Conservation (phyloP, 2,113 vertebrate genomes). For the Leptodactylus fuscus region DNA sequence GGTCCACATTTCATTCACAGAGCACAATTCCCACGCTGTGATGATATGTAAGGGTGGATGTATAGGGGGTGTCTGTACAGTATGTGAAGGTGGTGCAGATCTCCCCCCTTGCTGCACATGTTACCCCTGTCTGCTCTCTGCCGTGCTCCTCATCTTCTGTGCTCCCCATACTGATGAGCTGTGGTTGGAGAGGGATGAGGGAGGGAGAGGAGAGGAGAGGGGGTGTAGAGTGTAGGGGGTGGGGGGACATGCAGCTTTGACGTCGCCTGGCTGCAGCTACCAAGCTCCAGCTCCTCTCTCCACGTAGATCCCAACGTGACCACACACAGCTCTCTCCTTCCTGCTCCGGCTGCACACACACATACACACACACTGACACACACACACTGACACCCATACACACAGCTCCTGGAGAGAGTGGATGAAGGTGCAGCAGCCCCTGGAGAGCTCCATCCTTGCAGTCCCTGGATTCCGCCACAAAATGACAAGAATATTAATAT, state of each 20-base stretch:
- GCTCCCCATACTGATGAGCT: slow-evolving; percentile 51
- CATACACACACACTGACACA: slow-evolving; percentile 24
- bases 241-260: slow-evolving; percentile 79
- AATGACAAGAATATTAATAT: slow-evolving; percentile 58
- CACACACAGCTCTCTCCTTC: slow-evolving; percentile 69
- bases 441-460: background rate
- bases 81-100: too few species aligned
- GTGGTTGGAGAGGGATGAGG: background rate
- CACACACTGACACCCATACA: slow-evolving; percentile 34
- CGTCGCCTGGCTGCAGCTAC: slow-evolving; percentile 82
- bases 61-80: too few species aligned
- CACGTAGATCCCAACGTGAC: slow-evolving; percentile 91
- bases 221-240: slow-evolving; percentile 58
- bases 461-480: slow-evolving; percentile 44
- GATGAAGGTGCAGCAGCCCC: background rate
- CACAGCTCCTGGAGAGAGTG: background rate
- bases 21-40: too few species aligned
- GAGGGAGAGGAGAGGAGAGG: background rate
- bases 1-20: too few species aligned
- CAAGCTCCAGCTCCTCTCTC: slow-evolving; percentile 76
- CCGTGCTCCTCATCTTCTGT: slow-evolving; percentile 27
- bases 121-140: background rate
- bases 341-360: slow-evolving; percentile 45
- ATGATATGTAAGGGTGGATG: too few species aligned
- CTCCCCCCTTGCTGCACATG: too few species aligned